Conservation (phyloP, 2,113 vertebrate species). For the Gobiocypris rarus region DNA sequence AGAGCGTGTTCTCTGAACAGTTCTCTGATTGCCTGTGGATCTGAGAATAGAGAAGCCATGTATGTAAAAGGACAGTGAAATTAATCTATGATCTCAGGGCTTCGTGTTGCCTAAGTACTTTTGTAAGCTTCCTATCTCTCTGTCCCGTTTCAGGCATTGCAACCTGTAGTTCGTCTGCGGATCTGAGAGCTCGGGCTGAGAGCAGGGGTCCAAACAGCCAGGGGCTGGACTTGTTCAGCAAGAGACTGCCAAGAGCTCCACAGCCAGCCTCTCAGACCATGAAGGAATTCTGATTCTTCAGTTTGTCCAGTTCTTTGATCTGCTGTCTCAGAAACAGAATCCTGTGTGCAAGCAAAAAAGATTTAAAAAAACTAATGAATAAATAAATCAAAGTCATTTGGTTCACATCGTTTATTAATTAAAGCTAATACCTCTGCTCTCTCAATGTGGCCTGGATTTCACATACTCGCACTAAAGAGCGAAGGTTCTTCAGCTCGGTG, state of each 20-base stretch:
- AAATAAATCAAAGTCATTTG: too few relatives aligned
- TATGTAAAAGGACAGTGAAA: slow-evolving; percentile 42
- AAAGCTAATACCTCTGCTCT: slow-evolving; percentile 84
- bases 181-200: slow-evolving; percentile 79
- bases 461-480: slow-evolving; percentile 97
- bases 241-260: slow-evolving; percentile 55
- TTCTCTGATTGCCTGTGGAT: neutral
- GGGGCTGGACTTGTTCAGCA: slow-evolving; percentile 39
- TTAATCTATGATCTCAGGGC: slow-evolving; percentile 41
- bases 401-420: neutral
- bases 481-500: slow-evolving; percentile 99
- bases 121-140: slow-evolving; percentile 28
- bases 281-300: slow-evolving; percentile 99
- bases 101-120: slow-evolving; percentile 35
- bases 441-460: slow-evolving; percentile 99
- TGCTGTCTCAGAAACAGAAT: slow-evolving; percentile 99
- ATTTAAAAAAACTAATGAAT: too few relatives aligned
- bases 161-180: slow-evolving; percentile 83
- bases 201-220: slow-evolving; percentile 64
- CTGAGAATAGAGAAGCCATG: slow-evolving; percentile 40
- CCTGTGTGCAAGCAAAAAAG: slow-evolving; percentile 70
- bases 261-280: slow-evolving; percentile 90
- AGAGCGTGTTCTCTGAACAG: slow-evolving; percentile 9
- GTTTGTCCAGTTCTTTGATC: slow-evolving; percentile 99
- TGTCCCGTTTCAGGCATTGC: slow-evolving; percentile 66